These are phyloP conservation scores for Donacobius atricapilla DNA, from an alignment of 2,113 vertebrate genomes.

Conservation along the genomic window DNA sequence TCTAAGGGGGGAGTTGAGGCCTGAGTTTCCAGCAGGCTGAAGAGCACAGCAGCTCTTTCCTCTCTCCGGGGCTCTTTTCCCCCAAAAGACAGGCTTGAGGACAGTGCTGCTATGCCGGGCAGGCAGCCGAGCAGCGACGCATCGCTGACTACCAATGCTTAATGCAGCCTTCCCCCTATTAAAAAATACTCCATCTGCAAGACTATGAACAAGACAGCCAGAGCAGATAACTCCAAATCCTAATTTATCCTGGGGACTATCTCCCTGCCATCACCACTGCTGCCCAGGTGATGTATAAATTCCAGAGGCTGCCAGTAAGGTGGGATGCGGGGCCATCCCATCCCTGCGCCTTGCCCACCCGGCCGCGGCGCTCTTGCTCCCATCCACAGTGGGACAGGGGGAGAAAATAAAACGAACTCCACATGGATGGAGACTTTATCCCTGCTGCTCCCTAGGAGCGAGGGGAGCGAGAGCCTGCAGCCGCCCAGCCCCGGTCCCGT, in stretches of 20 bases:
- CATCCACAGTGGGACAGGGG: rapidly evolving
- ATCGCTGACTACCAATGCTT: background rate
- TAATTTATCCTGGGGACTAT: background rate
- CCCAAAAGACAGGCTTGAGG: background rate
- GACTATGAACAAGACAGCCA: background rate
- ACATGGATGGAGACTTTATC: rapidly evolving
- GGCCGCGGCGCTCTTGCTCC: rapidly evolving
- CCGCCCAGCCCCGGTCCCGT: background rate
- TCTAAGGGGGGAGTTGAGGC: rapidly evolving
- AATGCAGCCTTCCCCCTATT: background rate
- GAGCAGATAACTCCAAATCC: background rate
- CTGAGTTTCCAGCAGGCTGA: background rate
- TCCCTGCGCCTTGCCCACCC: rapidly evolving
- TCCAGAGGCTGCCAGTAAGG: background rate
- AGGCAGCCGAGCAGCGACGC: background rate
- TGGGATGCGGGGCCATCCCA: rapidly evolving
- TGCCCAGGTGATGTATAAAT: background rate
- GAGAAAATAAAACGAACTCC: background rate
- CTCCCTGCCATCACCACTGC: background rate
- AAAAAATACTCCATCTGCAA: background rate
- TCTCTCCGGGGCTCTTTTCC: background rate
- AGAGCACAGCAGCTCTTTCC: background rate
- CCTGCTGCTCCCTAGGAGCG: background rate
- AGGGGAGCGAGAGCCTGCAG: background rate
- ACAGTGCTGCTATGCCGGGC: background rate